A percentile compares a stretch with the other conserved stretches of the same genome.
phyloP scores from a whole-genome alignment of 2,113 vertebrate genomes.

The Thymallus thymallus region DNA sequence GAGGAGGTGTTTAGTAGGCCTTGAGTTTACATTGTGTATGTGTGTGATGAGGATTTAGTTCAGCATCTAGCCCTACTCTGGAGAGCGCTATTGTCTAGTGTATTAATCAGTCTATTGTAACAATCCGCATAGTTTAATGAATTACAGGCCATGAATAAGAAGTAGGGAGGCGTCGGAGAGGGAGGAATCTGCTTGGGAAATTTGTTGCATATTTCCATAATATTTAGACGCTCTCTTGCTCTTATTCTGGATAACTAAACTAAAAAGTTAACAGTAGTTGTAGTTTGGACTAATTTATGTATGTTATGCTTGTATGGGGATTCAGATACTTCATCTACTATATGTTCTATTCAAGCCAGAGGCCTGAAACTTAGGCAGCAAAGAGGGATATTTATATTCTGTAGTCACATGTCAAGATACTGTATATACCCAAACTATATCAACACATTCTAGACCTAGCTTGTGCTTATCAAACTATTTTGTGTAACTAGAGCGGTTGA shows the following conservation, averaged over 20 bases:
- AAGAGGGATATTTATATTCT: constrained; percentile 48
- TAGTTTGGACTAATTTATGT: constrained; percentile 59
- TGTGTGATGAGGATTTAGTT: constrained; percentile 64
- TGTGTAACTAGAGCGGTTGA: constrained; percentile 21
- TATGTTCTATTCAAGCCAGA: constrained; percentile 64
- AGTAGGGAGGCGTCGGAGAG: constrained; percentile 54
- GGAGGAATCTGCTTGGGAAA: constrained; percentile 58
- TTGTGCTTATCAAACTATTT: constrained; percentile 32
- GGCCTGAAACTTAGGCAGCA: constrained; percentile 50
- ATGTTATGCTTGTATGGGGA: constrained; percentile 60
- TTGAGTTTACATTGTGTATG: background rate
- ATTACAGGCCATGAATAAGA: constrained; percentile 62
- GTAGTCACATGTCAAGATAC: background rate
- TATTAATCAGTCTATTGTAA: constrained; percentile 74
- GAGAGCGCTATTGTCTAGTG: constrained; percentile 68
- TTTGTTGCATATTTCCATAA: constrained; percentile 72
- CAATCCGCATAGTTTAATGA: constrained; percentile 68
- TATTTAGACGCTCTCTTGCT: constrained; percentile 59
- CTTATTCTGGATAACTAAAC: constrained; percentile 32
- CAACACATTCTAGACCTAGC: constrained; percentile 3
- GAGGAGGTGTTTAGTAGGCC: no score
- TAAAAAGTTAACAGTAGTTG: constrained; percentile 8
- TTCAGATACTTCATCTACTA: constrained; percentile 63
- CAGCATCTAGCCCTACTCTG: constrained; percentile 45
- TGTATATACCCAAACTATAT: constrained; percentile 43